Evolutionary conservation across 2,797 vertebrate species (phyloP).

Genomic region (Cheirogaleus major): DNA sequence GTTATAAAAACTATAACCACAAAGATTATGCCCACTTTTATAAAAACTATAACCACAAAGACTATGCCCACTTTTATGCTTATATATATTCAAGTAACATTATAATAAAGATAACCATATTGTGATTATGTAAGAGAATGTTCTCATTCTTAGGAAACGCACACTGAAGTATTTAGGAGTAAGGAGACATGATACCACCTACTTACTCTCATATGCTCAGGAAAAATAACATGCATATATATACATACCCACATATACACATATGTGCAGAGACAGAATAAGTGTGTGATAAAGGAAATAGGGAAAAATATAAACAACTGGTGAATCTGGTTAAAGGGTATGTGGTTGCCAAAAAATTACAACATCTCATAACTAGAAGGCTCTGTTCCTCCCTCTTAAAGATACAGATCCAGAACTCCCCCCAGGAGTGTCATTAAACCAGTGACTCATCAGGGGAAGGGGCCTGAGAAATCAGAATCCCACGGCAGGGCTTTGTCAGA

Average conservation of each 20-base stretch:
- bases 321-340: not conserved
- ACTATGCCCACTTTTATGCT: not conserved
- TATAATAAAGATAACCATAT: conserved; percentile 4
- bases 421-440: not conserved
- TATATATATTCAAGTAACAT: not conserved
- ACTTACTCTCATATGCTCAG: not conserved
- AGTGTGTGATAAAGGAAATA: not conserved
- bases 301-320: not conserved
- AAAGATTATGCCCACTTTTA: not conserved
- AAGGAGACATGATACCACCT: not conserved
- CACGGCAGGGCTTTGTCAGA: not conserved
- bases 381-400: not conserved
- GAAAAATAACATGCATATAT: not conserved
- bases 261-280: accelerated
- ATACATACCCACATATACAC: too few relatives aligned
- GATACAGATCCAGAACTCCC: not conserved
- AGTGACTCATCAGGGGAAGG: not conserved
- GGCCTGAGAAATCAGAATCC: not conserved
- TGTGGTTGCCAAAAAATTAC: not conserved
- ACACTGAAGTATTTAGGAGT: not conserved
- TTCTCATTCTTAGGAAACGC: not conserved
- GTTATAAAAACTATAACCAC: not conserved
- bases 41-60: not conserved
- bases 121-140: not conserved
- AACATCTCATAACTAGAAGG: not conserved